phyloP scores from a whole-genome alignment of 1,140 invertebrate genomes.

The Lepeophtheirus salmonis region DNA sequence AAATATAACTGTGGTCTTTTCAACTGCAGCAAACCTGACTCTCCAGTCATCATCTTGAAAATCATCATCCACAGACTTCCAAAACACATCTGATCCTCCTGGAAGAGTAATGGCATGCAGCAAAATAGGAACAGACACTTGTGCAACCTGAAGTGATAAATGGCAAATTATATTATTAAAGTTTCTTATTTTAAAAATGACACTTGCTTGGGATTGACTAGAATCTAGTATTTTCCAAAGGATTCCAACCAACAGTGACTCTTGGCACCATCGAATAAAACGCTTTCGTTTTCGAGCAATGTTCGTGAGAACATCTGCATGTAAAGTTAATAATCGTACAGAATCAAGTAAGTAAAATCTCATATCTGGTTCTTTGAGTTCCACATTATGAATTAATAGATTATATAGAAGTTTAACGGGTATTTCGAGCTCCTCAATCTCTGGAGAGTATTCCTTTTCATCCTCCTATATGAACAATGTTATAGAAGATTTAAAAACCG shows the following conservation, averaged over 20 bases:
- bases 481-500: no score
- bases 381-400: constrained; percentile 19
- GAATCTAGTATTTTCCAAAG: constrained; percentile 8
- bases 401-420: constrained; percentile 10
- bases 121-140: constrained; percentile 68
- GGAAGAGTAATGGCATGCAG: constrained; percentile 84
- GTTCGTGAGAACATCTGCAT: constrained; percentile 74
- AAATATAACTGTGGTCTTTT: constrained; percentile 73
- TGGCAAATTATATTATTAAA: not conserved
- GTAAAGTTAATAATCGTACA: constrained; percentile 70
- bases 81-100: constrained; percentile 79
- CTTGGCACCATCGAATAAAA: constrained; percentile 93
- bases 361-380: constrained; percentile 57
- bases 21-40: constrained; percentile 64
- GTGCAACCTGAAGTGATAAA: constrained; percentile 46
- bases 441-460: not conserved
- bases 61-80: constrained; percentile 75
- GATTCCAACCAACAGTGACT: constrained; percentile 69
- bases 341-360: constrained; percentile 81
- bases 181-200: not conserved
- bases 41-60: constrained; percentile 80
- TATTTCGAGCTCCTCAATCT: not conserved
- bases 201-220: constrained; percentile 1
- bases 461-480: constrained; percentile 6
- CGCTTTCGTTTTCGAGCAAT: constrained; percentile 73